phyloP scores from a whole-genome alignment of 2,888 invertebrate species.

The Agrypnus murinus region DNA sequence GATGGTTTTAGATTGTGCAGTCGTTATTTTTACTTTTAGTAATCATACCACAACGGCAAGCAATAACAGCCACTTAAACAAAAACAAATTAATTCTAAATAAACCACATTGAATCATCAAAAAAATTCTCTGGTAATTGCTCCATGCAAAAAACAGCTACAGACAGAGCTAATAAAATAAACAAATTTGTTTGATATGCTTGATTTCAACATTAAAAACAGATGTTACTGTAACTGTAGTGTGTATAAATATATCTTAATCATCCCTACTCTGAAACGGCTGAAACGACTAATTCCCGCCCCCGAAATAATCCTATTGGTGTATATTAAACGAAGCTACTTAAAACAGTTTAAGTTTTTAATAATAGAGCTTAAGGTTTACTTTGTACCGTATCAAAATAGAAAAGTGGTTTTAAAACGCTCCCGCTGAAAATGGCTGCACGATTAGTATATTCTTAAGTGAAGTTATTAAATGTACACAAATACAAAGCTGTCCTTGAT shows the following conservation, averaged over 20 bases:
- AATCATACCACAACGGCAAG: too few species aligned
- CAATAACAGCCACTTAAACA: too few species aligned
- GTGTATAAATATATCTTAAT: constrained; percentile 65
- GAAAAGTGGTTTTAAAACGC: constrained; percentile 23
- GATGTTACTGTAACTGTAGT: constrained; percentile 45
- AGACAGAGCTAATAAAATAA: constrained; percentile 7
- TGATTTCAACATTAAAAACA: constrained; percentile 50
- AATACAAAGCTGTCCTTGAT: too few species aligned
- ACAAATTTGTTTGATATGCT: constrained; percentile 34
- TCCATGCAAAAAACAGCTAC: too few species aligned
- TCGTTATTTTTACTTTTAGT: too few species aligned
- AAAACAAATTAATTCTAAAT: too few species aligned
- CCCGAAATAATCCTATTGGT: constrained; percentile 56
- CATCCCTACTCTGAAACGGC: constrained; percentile 56
- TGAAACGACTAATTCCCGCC: constrained; percentile 51
- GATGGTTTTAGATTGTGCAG: too few species aligned
- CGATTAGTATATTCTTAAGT: background rate
- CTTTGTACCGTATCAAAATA: constrained; percentile 29
- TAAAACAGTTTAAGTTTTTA: constrained; percentile 49
- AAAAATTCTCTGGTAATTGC: too few species aligned
- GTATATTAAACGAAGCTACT: constrained; percentile 50
- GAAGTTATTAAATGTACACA: too few species aligned
- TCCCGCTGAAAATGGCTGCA: constrained; percentile 28
- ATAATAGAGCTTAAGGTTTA: constrained; percentile 52
- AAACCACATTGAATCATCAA: too few species aligned